Conservation (phyloP, 2,797 vertebrate genomes). For the Myripristis murdjan region DNA sequence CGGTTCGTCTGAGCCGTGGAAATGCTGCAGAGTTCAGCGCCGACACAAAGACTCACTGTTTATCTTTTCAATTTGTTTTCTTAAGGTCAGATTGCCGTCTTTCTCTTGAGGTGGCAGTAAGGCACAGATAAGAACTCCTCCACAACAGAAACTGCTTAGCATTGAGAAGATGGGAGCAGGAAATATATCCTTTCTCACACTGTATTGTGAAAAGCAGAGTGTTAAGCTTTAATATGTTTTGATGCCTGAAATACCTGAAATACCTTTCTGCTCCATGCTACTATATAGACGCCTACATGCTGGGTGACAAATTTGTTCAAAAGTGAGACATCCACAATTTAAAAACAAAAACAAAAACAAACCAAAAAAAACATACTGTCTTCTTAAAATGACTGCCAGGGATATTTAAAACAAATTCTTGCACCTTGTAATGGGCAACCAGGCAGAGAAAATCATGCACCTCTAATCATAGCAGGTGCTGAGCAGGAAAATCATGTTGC, state of each 20-base stretch:
- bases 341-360: constrained; percentile 11
- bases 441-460: too few species aligned
- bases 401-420: too few species aligned
- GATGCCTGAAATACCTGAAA: neutral
- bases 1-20: constrained; percentile 46
- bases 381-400: too few species aligned
- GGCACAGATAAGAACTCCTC: constrained; percentile 18
- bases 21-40: constrained; percentile 35
- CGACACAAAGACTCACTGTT: constrained; percentile 48
- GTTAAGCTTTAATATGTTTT: too few species aligned
- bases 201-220: too few species aligned
- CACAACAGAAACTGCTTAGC: constrained; percentile 3
- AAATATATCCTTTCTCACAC: constrained; percentile 2
- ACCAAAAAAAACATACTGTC: too few species aligned
- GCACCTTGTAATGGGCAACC: too few species aligned
- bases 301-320: neutral
- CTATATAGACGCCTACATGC: neutral
- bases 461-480: too few species aligned
- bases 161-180: neutral
- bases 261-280: neutral
- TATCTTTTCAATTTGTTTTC: constrained; percentile 43
- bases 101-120: constrained; percentile 16
- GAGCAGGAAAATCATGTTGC: too few species aligned
- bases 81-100: constrained; percentile 27
- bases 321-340: neutral